Conservation (phyloP, 2,113 vertebrate genomes). For the Emydocephalus ijimae region DNA sequence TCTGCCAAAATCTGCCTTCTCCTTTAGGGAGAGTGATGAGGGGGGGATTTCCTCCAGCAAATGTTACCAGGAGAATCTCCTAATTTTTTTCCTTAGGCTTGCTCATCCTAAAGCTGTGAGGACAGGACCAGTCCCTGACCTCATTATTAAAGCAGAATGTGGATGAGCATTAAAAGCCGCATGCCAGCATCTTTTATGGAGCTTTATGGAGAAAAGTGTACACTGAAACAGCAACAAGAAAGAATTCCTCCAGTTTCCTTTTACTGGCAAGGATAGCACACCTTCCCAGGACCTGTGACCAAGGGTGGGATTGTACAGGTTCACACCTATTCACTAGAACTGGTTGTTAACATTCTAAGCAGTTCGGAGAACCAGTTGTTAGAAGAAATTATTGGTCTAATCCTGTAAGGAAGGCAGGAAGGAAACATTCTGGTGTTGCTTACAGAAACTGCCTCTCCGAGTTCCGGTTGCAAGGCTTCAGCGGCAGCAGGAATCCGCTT, state of each 20-base stretch:
- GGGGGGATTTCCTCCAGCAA: background rate
- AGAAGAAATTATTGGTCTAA: too few relatives aligned
- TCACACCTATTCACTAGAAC: too few relatives aligned
- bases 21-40: background rate
- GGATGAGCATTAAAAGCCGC: background rate
- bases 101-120: background rate
- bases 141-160: background rate
- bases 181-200: background rate
- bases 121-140: background rate
- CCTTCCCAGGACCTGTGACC: too few relatives aligned
- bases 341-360: too few relatives aligned
- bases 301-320: too few relatives aligned
- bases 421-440: too few relatives aligned
- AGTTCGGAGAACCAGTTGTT: too few relatives aligned
- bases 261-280: background rate
- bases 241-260: background rate
- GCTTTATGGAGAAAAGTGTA: background rate
- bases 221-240: background rate
- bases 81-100: background rate
- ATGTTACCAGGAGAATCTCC: background rate
- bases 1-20: background rate
- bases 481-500: too few relatives aligned
- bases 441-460: too few relatives aligned
- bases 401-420: too few relatives aligned
- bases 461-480: too few relatives aligned